phyloP scores from a whole-genome alignment of 2,113 vertebrate genomes.

The Scophthalmus maximus region DNA sequence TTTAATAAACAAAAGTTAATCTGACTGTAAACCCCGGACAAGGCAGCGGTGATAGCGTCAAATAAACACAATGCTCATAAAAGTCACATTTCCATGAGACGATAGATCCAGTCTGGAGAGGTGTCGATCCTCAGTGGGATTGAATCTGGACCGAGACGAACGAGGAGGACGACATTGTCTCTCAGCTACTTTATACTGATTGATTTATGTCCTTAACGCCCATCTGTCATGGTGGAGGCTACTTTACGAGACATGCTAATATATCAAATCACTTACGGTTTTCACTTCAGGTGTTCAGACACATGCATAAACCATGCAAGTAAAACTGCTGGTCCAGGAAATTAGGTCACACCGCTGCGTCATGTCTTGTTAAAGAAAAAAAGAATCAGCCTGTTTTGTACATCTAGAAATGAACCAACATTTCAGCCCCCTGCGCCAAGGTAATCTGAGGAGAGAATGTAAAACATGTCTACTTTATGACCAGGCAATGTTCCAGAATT shows the following conservation, averaged over 20 bases:
- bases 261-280: not conserved
- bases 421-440: not conserved
- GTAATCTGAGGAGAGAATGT: not conserved
- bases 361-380: not conserved
- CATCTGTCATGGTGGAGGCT: conserved; percentile 18
- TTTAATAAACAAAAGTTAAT: not conserved
- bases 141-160: conserved; percentile 42
- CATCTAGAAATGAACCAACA: no score
- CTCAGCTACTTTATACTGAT: conserved; percentile 14
- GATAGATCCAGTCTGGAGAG: conserved; percentile 20
- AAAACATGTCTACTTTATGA: not conserved
- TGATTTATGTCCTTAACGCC: conserved; percentile 40
- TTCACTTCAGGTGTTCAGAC: conserved; percentile 13
- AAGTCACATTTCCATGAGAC: conserved; percentile 3
- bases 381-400: no score
- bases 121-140: conserved; percentile 34
- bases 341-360: not conserved
- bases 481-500: not conserved
- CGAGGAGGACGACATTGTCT: conserved; percentile 12
- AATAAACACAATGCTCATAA: conserved; percentile 8
- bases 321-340: conserved; percentile 5
- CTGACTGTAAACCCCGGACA: not conserved
- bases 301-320: conserved; percentile 1
- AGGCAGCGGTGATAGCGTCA: conserved; percentile 41
- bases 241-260: conserved; percentile 1